Base-by-base conservation (phyloP, 2,888 invertebrate species). In the Andrena flavipes region DNA sequence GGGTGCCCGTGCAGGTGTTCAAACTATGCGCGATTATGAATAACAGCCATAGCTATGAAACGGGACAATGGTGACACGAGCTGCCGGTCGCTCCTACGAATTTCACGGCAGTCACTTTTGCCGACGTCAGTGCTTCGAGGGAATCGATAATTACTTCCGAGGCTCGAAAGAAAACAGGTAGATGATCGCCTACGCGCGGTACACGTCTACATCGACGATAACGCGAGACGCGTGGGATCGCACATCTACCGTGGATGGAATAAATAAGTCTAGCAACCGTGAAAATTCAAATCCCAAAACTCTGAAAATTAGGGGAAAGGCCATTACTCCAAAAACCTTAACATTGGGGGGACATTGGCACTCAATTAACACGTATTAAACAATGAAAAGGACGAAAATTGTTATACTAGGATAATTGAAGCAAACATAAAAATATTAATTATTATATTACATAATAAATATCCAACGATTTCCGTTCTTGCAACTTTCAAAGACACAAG, bases 1-100 rank as follows among this genome's bases (percentile, higher is more conserved):
- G 49, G 56, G 29, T 73, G 65, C n/a, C 13, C 33, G 81, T 8
- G 70, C 82, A 81, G 82, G 82, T 82, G 82, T 82, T 69, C 72
- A 30, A 69, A 76, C 54, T 62, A 65, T 65, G 82, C 72, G 20
- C 73, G 60, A 70, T 73, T 81, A 73, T 62, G 73, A 65, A 59
- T 60, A 76, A 82, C 54, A 76, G 42, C 5, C 16, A 10, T 23
- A 49, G 33, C 60, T 29, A 26, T 29, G 23, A 16, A 13, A 48
- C 16, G 48, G 33, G 59, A 80, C 76, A 73, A 73, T 68, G 73
- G 51, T 26, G 67, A 70, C 42, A 13, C 51, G 8, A 5, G 30
- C 30, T 8, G 26, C 42, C 23, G 73, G 8, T 56, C 63, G 62
- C 33, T 48, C 67, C 20, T 20, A n/a, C 20, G 8, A 54, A 73